A percentile compares a stretch with the other conserved stretches of the same genome.
These are phyloP conservation scores for Strigops habroptila DNA, from an alignment of 2,113 vertebrate species.

Conservation along the genomic window DNA sequence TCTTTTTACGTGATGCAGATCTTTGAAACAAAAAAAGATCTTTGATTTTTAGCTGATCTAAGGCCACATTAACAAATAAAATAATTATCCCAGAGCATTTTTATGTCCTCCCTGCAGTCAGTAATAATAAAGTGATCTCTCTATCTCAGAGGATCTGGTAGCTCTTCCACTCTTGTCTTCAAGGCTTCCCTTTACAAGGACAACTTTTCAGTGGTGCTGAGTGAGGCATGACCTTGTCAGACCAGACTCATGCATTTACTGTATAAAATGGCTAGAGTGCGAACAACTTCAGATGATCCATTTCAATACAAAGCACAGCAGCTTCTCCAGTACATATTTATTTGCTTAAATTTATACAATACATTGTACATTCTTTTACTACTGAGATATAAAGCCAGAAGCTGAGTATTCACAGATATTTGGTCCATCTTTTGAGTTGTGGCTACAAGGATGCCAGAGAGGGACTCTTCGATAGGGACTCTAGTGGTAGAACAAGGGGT, in stretches of 20 bases:
- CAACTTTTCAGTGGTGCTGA: not conserved
- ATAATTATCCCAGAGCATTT: not conserved
- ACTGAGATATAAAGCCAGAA: slow-evolving; percentile 26
- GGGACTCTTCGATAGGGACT: no score
- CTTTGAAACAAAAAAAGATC: not conserved
- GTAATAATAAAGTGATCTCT: not conserved
- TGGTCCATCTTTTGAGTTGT: not conserved
- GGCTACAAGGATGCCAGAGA: not conserved
- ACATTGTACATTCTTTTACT: slow-evolving; percentile 43
- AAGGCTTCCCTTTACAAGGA: not conserved
- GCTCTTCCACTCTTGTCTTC: not conserved
- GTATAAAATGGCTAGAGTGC: not conserved
- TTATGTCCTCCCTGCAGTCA: not conserved
- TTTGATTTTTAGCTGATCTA: not conserved
- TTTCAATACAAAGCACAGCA: slow-evolving; percentile 7
- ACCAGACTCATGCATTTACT: not conserved
- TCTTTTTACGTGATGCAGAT: not conserved
- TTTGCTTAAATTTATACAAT: slow-evolving; percentile 77
- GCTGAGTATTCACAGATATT: slow-evolving; percentile 42
- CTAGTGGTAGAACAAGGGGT: no score
- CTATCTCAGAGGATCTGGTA: not conserved
- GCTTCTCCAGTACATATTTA: slow-evolving; percentile 56
- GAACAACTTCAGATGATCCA: not conserved
- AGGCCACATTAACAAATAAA: not conserved
- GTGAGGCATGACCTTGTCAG: not conserved